A percentile compares a stretch with the other conserved stretches of the same genome.
Evolutionary conservation across 2,797 vertebrate species (phyloP).

Genomic region (Eremophila alpestris): DNA sequence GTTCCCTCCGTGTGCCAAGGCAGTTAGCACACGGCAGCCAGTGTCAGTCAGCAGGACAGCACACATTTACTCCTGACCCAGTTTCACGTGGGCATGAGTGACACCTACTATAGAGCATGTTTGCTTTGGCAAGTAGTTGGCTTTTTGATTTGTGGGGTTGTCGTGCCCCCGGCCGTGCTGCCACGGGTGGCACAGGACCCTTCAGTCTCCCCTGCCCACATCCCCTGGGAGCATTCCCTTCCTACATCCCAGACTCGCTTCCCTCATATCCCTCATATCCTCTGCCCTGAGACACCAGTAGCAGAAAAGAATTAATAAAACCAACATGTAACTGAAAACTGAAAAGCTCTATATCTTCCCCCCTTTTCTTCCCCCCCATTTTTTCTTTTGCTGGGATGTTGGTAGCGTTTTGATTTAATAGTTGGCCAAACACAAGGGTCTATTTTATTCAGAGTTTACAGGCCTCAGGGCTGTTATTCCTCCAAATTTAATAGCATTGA

Average conservation of each 20-base stretch:
- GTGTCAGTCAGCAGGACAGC: conserved; percentile 76
- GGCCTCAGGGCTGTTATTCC: conserved; percentile 85
- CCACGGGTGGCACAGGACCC: neutral
- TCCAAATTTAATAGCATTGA: conserved; percentile 85
- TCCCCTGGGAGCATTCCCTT: neutral
- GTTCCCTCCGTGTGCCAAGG: conserved; percentile 67
- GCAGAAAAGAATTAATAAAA: conserved; percentile 64
- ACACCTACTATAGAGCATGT: neutral
- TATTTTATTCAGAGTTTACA: conserved; percentile 84
- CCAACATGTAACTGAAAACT: conserved; percentile 68
- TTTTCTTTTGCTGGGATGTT: conserved; percentile 68
- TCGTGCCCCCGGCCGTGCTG: fast-evolving
- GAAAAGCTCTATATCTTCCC: conserved; percentile 71
- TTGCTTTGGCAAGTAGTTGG: neutral
- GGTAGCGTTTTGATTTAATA: conserved; percentile 84
- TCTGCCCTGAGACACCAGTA: neutral
- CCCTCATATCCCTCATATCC: fast-evolving
- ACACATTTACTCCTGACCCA: conserved; percentile 82
- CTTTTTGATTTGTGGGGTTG: neutral
- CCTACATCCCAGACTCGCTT: neutral
- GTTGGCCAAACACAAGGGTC: conserved; percentile 86
- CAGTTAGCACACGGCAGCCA: conserved; percentile 35
- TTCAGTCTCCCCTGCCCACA: neutral
- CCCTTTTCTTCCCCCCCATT: neutral
- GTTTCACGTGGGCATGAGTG: conserved; percentile 66